Evolutionary conservation across 2,888 invertebrate genomes (phyloP).

Genomic region (Acleris emargana): DNA sequence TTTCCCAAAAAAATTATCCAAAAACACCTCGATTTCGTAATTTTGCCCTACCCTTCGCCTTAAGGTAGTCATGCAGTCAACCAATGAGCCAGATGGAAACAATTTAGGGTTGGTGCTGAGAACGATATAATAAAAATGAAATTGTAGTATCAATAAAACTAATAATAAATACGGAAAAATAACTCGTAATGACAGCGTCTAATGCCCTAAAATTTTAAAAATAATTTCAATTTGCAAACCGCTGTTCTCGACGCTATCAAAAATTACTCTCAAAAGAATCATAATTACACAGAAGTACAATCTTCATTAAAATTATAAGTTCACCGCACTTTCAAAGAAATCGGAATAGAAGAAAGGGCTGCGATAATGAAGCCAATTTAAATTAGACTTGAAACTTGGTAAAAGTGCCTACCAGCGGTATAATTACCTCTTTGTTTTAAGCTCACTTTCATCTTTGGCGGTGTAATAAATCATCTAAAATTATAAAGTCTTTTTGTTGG

Average conservation of each 20-base stretch:
- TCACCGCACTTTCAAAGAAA: conserved; percentile 32
- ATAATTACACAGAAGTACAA: conserved; percentile 34
- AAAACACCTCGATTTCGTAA: no score
- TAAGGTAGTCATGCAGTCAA: no score
- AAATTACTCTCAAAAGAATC: conserved; percentile 6
- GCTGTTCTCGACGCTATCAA: neutral
- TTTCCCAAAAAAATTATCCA: no score
- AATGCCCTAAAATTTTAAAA: neutral
- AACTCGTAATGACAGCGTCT: no score
- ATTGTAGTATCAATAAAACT: no score
- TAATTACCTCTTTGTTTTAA: conserved; percentile 34
- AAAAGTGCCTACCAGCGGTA: conserved; percentile 26
- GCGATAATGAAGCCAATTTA: conserved; percentile 34
- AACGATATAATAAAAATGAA: no score
- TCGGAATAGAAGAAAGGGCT: conserved; percentile 23
- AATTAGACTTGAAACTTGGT: conserved; percentile 28
- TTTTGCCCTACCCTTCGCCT: no score
- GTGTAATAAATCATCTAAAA: conserved; percentile 29
- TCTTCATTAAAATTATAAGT: conserved; percentile 32
- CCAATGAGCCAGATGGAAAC: no score
- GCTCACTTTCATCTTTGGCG: conserved; percentile 29
- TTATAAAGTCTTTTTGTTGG: conserved; percentile 28
- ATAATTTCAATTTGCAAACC: no score
- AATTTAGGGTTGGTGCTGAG: no score
- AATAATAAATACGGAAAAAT: no score